Evolutionary conservation across 2,113 vertebrate genomes (phyloP), one percentile per base, ranked within the genome.

Genomic region (Hystrix brachyura): DNA sequence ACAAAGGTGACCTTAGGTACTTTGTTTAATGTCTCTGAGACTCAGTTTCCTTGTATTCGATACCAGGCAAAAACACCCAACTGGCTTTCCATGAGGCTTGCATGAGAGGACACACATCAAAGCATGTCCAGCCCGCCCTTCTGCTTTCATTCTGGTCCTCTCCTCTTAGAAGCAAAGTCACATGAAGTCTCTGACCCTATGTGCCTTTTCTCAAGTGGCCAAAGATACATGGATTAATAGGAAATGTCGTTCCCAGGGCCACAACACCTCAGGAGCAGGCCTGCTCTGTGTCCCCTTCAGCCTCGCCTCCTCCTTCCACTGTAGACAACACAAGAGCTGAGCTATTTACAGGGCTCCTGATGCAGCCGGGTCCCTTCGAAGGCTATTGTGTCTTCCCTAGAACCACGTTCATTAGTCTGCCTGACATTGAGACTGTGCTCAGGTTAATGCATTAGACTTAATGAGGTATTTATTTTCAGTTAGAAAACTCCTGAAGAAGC

Each of bases 401-500:
- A 94, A 97, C 51, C 51, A 67, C 71, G 67, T 97, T 96, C 97
- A 97, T 98, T 98, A 96, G 94, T 96, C 97, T 96, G 25, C 55
- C 95, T 95, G 98, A 98, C 98, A 98, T 96, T 96, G 95, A 97
- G 92, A 93, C 98, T 94, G 83, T 72, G 97, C 97, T 96, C 94
- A 79, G 98, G 98, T 98, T 98, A 96, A 98, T 98, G 95, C 86
- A 91, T 98, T 98, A 98, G 95, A 97, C 94, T 97, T 98, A 98
- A 98, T 98, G 98, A 98, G 96, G 97, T 98, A 97, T 98, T 98
- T 98, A 96, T 98, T 98, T 98, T 97, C 97, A 93, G 95, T 90
- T 97, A 81, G 90, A 96, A 98, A 98, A 95, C 94, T 97, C 97
- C 93, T 98, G 93, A 98, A 97, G 98, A 97, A 97, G 96, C 90